Percentiles rank a stretch among this genome's conserved stretches.
These are phyloP conservation scores for Bubo scandiacus DNA, from an alignment of 2,113 vertebrate species.

Conservation along the genomic window DNA sequence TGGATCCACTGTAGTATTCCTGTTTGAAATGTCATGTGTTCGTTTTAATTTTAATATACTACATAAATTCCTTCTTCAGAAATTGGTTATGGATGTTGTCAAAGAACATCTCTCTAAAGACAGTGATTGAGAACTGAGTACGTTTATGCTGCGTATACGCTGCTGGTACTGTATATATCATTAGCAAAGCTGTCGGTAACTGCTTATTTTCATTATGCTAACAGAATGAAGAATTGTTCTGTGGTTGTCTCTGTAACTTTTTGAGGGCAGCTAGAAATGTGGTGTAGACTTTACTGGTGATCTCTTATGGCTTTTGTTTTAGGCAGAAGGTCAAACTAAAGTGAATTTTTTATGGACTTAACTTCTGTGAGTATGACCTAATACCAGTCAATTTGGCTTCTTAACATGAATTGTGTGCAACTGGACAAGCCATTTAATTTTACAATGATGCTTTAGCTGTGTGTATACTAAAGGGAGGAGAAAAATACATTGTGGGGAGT, in stretches of 20 bases:
- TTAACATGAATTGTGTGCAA: not conserved
- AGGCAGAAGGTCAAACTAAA: not conserved
- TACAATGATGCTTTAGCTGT: not conserved
- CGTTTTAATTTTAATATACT: not conserved
- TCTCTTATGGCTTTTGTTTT: not conserved
- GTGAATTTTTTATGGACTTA: not conserved
- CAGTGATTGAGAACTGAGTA: not conserved
- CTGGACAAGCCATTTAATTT: not conserved
- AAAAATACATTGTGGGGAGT: not conserved
- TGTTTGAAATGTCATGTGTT: not conserved
- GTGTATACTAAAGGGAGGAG: not conserved
- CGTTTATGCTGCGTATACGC: not conserved
- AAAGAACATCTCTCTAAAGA: not conserved
- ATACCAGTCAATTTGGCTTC: not conserved
- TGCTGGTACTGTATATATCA: not conserved
- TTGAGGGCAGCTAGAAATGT: not conserved
- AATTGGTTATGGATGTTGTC: not conserved
- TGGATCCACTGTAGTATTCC: not conserved
- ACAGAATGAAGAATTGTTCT: not conserved
- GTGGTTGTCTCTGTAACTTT: not conserved
- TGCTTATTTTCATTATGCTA: not conserved
- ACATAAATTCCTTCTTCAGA: not conserved
- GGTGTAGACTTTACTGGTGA: not conserved
- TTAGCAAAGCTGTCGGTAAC: not conserved
- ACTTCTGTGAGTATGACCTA: not conserved